Conservation (phyloP, 2,888 invertebrate genomes). For the Latrodectus elegans region DNA sequence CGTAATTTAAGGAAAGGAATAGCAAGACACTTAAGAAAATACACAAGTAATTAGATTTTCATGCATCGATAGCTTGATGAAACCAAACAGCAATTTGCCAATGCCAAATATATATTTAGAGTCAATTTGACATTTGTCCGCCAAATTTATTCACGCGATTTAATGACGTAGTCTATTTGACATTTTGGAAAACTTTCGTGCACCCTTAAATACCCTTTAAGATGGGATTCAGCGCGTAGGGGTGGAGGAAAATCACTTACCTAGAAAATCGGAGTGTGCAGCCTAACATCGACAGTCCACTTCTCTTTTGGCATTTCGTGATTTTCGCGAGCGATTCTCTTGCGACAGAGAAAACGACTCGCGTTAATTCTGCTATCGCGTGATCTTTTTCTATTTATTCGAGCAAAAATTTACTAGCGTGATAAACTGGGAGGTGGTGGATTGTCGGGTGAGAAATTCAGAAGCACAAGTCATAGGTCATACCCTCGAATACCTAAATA, state of each 20-base stretch:
- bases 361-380: conserved; percentile 16
- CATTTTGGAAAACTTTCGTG: no score
- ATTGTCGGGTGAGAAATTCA: neutral
- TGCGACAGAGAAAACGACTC: neutral
- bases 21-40: no score
- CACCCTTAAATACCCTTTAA: neutral
- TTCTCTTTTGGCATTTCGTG: conserved; percentile 1
- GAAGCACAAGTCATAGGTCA: neutral
- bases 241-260: neutral
- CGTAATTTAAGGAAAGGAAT: no score
- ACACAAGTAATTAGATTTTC: no score
- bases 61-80: no score
- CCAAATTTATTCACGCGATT: neutral
- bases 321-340: neutral
- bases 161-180: no score
- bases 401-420: neutral
- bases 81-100: no score
- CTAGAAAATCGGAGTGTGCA: neutral
- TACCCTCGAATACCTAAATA: neutral
- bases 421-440: neutral
- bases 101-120: no score
- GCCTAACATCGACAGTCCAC: neutral
- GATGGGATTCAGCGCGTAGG: neutral
- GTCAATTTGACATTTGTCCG: neutral
- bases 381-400: conserved; percentile 13